A percentile compares a stretch with the other conserved stretches of the same genome.
Evolutionary conservation across 2,888 invertebrate genomes (phyloP).

Genomic region (Bhutanitis thaidina): DNA sequence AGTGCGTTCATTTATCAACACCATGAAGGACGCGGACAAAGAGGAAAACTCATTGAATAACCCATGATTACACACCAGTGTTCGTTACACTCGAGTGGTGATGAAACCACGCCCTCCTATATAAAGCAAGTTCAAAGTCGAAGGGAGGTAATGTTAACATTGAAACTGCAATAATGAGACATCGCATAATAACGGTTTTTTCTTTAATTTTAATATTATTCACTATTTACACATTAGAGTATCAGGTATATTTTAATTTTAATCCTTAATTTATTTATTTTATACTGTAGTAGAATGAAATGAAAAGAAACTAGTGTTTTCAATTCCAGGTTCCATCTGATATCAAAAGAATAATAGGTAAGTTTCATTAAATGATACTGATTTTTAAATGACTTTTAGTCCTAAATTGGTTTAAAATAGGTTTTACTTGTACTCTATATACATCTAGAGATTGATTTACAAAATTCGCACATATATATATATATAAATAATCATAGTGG

Average conservation of each 20-base stretch:
- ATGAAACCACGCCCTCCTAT: conserved; percentile 70
- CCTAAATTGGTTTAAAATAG: too few species aligned
- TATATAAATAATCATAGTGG: too few species aligned
- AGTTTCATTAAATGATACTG: conserved; percentile 23
- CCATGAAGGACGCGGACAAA: conserved; percentile 21
- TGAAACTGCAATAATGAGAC: conserved; percentile 50
- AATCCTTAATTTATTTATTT: conserved; percentile 4
- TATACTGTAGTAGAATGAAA: neutral
- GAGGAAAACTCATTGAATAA: conserved; percentile 35
- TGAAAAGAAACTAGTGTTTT: neutral
- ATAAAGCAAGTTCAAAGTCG: conserved; percentile 74
- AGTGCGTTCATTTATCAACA: conserved; percentile 3
- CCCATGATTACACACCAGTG: conserved; percentile 51
- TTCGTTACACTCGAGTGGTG: conserved; percentile 47
- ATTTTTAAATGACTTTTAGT: too few species aligned
- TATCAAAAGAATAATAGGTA: conserved; percentile 29
- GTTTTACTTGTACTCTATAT: too few species aligned
- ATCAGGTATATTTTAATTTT: conserved; percentile 37
- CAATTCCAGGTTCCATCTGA: conserved; percentile 38
- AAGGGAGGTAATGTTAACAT: conserved; percentile 49
- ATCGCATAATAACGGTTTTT: conserved; percentile 25
- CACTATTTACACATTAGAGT: conserved; percentile 37
- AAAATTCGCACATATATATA: too few species aligned
- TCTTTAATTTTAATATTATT: conserved; percentile 34
- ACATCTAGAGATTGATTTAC: too few species aligned